Evolutionary conservation across 1,140 invertebrate genomes (phyloP), one percentile per base, ranked within the genome.

Genomic region (Drosophila pallidifrons): DNA sequence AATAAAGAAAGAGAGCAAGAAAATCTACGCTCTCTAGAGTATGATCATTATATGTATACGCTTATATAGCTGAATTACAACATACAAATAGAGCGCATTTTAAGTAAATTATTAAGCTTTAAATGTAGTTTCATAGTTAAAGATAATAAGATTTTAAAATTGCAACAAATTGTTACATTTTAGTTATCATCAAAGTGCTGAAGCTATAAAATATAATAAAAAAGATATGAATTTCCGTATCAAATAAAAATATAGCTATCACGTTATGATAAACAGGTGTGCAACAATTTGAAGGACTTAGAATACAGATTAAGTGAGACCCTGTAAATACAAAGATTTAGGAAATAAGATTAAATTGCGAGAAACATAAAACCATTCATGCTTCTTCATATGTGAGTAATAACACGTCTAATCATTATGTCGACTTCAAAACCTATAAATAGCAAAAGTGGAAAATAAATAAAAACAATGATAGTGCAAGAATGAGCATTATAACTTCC

Each of bases 401-500:
- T 15, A 54, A 35, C 28, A 54, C 20, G 16, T 25, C 51, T 8
- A 54, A 32, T 5, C n/a, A 13, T 54, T 13, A 52, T 52, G 5
- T 15, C 30, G 49, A 10, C n/a, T 52, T 13, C n/a, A 41, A 13
- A 46, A 70, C 35, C 51, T 67, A 60, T 57, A 1, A 57, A 57
- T 52, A 46, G 38, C 15, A 15, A 67, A 51, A 54, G 28, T 54
- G 13, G 3, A 35, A 15, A 13, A 5, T 13, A 54, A 30, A 5
- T 54, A 7, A 54, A 54, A 82, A 83, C 81, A 83, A 82, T 83
- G 80, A 82, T 35, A 28, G 5, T 1, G 63, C 75, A 72, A 25
- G 15, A 55, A 30, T 57, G 15, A 57, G 35, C 4, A 8, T 5
- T 54, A 8, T 28, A 54, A 30, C 28, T 30, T n/a, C 5, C 25